phyloP scores from a whole-genome alignment of 1,140 invertebrate species.

The fruit fly (Drosophila melanogaster) region DNA sequence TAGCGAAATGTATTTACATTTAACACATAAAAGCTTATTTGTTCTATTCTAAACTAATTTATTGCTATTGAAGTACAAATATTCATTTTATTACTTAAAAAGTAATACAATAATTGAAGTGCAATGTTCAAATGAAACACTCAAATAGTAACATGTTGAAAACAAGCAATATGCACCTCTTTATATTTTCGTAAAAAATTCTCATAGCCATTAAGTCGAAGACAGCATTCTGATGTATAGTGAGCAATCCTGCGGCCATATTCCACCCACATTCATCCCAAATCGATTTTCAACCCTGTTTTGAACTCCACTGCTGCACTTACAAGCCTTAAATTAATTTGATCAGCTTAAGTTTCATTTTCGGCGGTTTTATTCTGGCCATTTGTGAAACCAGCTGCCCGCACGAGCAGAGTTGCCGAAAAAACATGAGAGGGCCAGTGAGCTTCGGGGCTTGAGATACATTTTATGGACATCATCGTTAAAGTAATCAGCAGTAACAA shows the following conservation, averaged over 20 bases:
- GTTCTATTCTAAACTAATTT: too few relatives aligned
- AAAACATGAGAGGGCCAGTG: constrained; percentile 13
- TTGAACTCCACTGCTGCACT: constrained; percentile 2
- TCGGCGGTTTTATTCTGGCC: constrained; percentile 6
- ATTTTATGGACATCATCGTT: constrained; percentile 80
- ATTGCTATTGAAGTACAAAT: too few relatives aligned
- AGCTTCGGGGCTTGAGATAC: constrained; percentile 54
- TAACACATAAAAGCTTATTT: too few relatives aligned
- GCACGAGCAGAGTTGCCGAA: constrained; percentile 36
- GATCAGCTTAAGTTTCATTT: constrained; percentile 28
- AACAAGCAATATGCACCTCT: background rate
- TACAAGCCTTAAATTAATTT: constrained; percentile 37
- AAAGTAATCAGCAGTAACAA: constrained; percentile 78
- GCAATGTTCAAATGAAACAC: background rate
- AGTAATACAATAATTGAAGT: background rate
- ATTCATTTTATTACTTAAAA: too few relatives aligned
- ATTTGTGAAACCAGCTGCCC: constrained; percentile 61
- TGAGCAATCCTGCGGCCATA: background rate
- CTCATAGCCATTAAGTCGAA: background rate
- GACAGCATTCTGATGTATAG: background rate
- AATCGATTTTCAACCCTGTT: background rate
- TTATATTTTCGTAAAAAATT: background rate
- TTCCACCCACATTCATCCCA: background rate
- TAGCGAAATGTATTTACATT: background rate
- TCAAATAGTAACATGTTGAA: background rate